Conservation (phyloP, 2,797 vertebrate genomes). For the Hybognathus amarus region DNA sequence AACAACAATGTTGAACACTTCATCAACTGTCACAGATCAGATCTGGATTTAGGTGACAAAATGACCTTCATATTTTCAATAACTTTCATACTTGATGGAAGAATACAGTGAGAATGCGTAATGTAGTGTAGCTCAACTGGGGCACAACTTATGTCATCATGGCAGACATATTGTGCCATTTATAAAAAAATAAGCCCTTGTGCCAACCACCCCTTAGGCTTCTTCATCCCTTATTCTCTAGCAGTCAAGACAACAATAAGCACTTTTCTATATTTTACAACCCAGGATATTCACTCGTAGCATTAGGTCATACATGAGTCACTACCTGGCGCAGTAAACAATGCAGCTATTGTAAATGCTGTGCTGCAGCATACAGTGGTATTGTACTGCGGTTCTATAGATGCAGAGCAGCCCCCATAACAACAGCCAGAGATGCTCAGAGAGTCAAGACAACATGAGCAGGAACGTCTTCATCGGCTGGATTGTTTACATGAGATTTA, state of each 20-base stretch:
- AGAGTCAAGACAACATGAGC: constrained; percentile 33
- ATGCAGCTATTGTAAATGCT: constrained; percentile 73
- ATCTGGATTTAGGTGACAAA: neutral
- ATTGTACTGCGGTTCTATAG: constrained; percentile 69
- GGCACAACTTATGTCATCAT: neutral
- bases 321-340: constrained; percentile 80
- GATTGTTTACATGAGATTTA: constrained; percentile 29
- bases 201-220: constrained; percentile 2
- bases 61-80: neutral
- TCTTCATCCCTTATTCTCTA: constrained; percentile 7
- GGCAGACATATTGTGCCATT: neutral
- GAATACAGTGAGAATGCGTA: neutral
- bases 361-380: constrained; percentile 70
- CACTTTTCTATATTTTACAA: constrained; percentile 62
- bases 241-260: constrained; percentile 41
- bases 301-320: constrained; percentile 80
- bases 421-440: constrained; percentile 58
- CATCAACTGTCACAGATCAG: neutral
- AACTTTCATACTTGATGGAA: neutral
- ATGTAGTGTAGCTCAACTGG: neutral
- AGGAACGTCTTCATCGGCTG: constrained; percentile 36
- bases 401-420: constrained; percentile 46
- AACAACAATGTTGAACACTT: neutral
- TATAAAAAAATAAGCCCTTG: neutral
- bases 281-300: constrained; percentile 59